A percentile compares a stretch with the other conserved stretches of the same genome.
Conservation (phyloP, 2,888 invertebrate genomes). For the Portevinia maculata region DNA sequence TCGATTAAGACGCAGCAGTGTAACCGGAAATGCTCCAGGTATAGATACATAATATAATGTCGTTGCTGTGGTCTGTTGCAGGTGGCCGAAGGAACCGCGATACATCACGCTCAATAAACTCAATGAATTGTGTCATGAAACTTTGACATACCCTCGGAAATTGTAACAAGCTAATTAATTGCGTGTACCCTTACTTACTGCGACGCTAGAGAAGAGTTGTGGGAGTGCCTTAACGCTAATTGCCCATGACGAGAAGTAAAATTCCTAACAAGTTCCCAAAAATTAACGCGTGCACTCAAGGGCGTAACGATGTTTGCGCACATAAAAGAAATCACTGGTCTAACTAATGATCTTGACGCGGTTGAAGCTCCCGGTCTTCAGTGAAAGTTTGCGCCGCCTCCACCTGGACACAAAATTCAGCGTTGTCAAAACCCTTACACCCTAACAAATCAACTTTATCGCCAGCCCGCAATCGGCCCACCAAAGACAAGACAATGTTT, state of each 20-base stretch:
- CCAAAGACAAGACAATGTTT: conserved; percentile 58
- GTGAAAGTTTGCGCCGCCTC: conserved; percentile 5
- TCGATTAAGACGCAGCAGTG: conserved; percentile 34
- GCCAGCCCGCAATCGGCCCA: conserved; percentile 36
- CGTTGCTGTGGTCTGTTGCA: conserved; percentile 40
- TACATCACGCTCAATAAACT: conserved; percentile 69
- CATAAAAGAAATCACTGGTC: not conserved
- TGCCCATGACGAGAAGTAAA: conserved; percentile 41
- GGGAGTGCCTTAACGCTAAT: conserved; percentile 44
- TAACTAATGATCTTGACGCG: conserved; percentile 34
- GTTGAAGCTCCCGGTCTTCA: conserved; percentile 43
- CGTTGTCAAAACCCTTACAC: conserved; percentile 11
- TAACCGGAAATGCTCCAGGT: conserved; percentile 53
- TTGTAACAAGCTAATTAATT: conserved; percentile 55
- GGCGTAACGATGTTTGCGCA: conserved; percentile 23
- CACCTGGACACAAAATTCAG: conserved; percentile 18
- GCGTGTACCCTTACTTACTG: conserved; percentile 10
- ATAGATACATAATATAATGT: too few relatives aligned
- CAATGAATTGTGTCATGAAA: conserved; percentile 48
- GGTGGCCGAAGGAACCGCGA: conserved; percentile 37
- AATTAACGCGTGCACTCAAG: conserved; percentile 46
- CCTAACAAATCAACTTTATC: conserved; percentile 70
- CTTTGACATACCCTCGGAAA: conserved; percentile 22
- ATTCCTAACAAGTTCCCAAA: conserved; percentile 37
- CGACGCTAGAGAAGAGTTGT: conserved; percentile 11